Percentiles rank a stretch among this genome's conserved stretches.
Evolutionary conservation across 92 coral and sea anemone genomes (phyloP).

Genomic region (Paragorgia papillata): DNA sequence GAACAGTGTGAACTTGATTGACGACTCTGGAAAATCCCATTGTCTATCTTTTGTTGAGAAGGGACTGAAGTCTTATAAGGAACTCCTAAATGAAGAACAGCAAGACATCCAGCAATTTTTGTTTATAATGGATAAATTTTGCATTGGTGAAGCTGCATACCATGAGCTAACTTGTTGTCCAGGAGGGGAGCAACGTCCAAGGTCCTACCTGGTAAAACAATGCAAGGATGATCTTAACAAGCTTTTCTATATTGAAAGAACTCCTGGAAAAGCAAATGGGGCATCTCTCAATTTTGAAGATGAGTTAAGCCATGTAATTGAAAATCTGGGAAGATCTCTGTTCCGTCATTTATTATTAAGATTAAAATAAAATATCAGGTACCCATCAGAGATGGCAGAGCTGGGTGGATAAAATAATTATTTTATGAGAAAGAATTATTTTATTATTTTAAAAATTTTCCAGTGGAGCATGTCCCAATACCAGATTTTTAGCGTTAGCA

Average conservation of each 20-base stretch:
- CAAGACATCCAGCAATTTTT: slow-evolving; percentile 2
- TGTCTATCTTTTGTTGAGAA: slow-evolving; percentile 1
- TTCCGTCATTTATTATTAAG: background rate
- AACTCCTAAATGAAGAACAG: slow-evolving; percentile 7
- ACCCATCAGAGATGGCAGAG: too few species aligned
- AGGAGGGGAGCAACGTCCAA: slow-evolving; percentile 17
- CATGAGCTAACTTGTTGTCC: slow-evolving; percentile 14
- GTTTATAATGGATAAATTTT: slow-evolving; percentile 15
- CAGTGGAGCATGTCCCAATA: too few species aligned
- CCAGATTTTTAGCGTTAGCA: too few species aligned
- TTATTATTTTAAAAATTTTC: too few species aligned
- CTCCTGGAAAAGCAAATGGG: slow-evolving; percentile 9
- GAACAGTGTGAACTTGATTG: slow-evolving; percentile 10
- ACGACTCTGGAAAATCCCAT: slow-evolving; percentile 7
- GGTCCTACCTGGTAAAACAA: slow-evolving; percentile 16
- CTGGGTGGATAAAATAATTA: too few species aligned
- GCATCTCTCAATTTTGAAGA: slow-evolving; percentile 21
- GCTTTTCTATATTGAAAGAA: slow-evolving; percentile 4
- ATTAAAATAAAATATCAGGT: too few species aligned
- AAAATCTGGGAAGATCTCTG: slow-evolving; percentile 1
- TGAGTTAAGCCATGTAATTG: slow-evolving; percentile 18
- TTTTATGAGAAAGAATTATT: too few species aligned
- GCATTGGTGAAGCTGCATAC: slow-evolving; percentile 17
- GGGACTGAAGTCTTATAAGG: slow-evolving; percentile 8
- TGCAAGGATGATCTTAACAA: slow-evolving; percentile 27